A percentile compares a stretch with the other conserved stretches of the same genome.
phyloP scores from a whole-genome alignment of 2,888 invertebrate genomes.

The Rhabditophanes sp. region DNA sequence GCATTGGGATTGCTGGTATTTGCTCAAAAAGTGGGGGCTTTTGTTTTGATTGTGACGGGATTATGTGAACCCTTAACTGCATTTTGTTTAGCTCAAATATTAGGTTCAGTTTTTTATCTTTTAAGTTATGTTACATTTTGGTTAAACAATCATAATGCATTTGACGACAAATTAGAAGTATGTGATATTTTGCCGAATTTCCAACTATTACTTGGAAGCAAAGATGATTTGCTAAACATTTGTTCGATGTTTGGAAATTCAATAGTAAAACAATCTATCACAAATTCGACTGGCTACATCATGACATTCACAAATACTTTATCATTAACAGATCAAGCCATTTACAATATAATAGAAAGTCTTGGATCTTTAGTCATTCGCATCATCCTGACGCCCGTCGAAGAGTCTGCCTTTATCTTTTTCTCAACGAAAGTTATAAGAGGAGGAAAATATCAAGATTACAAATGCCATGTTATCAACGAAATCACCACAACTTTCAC shows the following conservation, averaged over 20 bases:
- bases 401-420: conserved; percentile 88
- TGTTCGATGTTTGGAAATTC: conserved; percentile 71
- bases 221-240: conserved; percentile 7
- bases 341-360: conserved; percentile 92
- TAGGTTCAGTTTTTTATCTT: conserved; percentile 1
- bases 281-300: conserved; percentile 91
- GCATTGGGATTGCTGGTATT: neutral
- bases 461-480: no score
- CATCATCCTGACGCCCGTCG: conserved; percentile 86
- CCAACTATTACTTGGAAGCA: conserved; percentile 6
- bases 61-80: conserved; percentile 8
- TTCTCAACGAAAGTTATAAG: conserved; percentile 53
- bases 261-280: conserved; percentile 79
- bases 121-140: conserved; percentile 2
- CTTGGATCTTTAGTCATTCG: conserved; percentile 86
- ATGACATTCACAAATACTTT: conserved; percentile 89
- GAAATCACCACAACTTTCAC: conserved; percentile 4
- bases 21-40: conserved; percentile 16
- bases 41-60: conserved; percentile 8
- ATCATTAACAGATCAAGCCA: conserved; percentile 76
- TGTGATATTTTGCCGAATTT: neutral
- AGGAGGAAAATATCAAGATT: no score
- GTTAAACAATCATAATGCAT: neutral
- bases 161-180: neutral
- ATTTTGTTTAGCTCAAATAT: conserved; percentile 1